Conservation (phyloP, 1,140 invertebrate genomes). For the Brachionus koreanus region DNA sequence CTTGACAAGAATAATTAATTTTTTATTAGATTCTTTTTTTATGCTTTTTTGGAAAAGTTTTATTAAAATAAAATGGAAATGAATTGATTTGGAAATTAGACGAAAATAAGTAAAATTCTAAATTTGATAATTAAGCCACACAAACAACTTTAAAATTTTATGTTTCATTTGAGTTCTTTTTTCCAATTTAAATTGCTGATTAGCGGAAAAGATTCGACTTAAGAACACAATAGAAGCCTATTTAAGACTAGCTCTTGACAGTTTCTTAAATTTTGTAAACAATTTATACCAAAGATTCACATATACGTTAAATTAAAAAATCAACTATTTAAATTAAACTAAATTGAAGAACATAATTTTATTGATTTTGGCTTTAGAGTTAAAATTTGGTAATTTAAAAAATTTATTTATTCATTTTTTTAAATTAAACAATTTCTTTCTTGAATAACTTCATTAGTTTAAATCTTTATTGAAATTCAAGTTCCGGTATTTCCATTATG, state of each 20-base stretch:
- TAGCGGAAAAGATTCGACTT: neutral
- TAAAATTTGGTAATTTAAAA: neutral
- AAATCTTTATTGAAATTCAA: neutral
- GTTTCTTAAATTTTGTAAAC: neutral
- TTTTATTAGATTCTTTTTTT: neutral
- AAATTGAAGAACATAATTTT: constrained; percentile 4
- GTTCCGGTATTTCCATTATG: neutral
- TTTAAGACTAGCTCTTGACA: neutral
- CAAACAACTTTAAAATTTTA: constrained; percentile 4
- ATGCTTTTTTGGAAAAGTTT: neutral
- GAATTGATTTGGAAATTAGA: constrained; percentile 13
- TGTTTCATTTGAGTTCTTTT: neutral
- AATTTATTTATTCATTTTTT: neutral
- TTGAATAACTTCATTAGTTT: constrained; percentile 11
- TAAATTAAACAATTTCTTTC: neutral
- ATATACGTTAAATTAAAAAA: neutral
- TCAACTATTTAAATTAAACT: neutral
- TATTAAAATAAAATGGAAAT: neutral
- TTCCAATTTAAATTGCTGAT: neutral
- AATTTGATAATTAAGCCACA: neutral
- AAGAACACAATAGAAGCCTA: neutral
- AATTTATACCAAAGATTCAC: neutral
- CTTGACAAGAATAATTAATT: constrained; percentile 39
- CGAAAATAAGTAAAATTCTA: neutral
- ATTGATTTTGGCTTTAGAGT: constrained; percentile 21